phyloP scores from a whole-genome alignment of 2,888 invertebrate genomes.

The Agonopterix subpropinquella region DNA sequence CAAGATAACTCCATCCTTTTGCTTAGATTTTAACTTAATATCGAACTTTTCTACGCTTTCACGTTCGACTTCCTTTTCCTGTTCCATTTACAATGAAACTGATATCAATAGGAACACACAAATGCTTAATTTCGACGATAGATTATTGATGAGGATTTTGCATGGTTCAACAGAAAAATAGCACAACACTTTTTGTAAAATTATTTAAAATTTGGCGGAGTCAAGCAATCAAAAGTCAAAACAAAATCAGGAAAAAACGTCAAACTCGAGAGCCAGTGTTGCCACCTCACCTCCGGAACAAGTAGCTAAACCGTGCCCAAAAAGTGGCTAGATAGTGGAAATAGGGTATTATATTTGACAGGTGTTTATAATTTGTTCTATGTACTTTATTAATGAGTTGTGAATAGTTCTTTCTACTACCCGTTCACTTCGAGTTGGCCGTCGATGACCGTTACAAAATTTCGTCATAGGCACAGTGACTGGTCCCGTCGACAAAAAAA shows the following conservation, averaged over 20 bases:
- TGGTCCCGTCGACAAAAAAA: too few relatives aligned
- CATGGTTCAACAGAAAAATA: slow-evolving; percentile 2
- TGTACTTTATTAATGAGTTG: too few relatives aligned
- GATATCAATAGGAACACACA: slow-evolving; percentile 10
- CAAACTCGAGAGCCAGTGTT: not conserved
- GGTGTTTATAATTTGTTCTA: too few relatives aligned
- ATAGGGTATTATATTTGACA: too few relatives aligned
- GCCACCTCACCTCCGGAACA: too few relatives aligned
- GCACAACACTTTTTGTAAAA: slow-evolving; percentile 13
- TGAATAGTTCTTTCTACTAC: too few relatives aligned
- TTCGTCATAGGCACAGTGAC: too few relatives aligned
- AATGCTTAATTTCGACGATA: slow-evolving; percentile 9
- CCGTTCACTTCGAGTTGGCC: too few relatives aligned
- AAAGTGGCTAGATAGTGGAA: too few relatives aligned
- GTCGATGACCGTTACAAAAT: too few relatives aligned
- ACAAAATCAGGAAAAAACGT: slow-evolving; percentile 27
- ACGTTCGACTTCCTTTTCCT: slow-evolving; percentile 26
- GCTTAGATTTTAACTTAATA: slow-evolving; percentile 62
- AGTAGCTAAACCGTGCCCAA: too few relatives aligned
- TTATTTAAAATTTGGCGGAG: slow-evolving; percentile 63
- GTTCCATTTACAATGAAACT: slow-evolving; percentile 40
- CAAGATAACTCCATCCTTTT: slow-evolving; percentile 68
- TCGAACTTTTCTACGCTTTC: slow-evolving; percentile 55
- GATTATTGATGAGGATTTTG: slow-evolving; percentile 13
- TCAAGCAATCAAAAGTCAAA: slow-evolving; percentile 37